A percentile compares a stretch with the other conserved stretches of the same genome.
Conservation (phyloP, 2,797 vertebrate genomes). For the Cercopithecus hamlyni region DNA sequence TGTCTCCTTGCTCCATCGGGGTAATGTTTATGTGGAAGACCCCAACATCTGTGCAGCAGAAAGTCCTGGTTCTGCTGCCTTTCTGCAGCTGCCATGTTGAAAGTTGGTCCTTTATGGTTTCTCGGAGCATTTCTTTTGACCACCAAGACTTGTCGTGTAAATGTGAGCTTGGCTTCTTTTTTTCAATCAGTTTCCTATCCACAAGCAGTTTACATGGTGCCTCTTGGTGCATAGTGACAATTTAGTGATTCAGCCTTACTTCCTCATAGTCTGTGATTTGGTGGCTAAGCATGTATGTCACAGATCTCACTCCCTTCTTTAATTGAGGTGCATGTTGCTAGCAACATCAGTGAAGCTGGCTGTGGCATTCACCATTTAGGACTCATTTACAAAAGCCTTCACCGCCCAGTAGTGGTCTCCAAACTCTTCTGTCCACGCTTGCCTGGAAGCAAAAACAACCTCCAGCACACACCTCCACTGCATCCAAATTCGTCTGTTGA, state of each 20-base stretch:
- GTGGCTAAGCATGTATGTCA: accelerated
- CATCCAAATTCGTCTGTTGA: accelerated
- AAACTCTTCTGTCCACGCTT: too few relatives aligned
- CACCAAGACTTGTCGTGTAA: background rate
- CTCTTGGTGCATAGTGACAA: background rate
- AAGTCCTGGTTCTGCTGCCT: background rate
- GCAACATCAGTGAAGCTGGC: background rate
- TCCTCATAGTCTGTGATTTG: accelerated
- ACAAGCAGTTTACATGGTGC: background rate
- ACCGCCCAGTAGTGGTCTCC: background rate
- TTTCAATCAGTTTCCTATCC: background rate
- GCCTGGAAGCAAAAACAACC: background rate
- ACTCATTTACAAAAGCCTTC: background rate
- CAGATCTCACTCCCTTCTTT: background rate
- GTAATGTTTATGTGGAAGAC: background rate
- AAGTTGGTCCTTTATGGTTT: background rate
- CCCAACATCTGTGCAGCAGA: accelerated
- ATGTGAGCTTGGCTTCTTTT: background rate
- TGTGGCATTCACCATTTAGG: accelerated
- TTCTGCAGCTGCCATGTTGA: background rate
- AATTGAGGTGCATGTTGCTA: background rate
- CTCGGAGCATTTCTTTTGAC: background rate
- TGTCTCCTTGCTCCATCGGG: background rate
- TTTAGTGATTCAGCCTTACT: background rate
- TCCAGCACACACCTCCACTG: background rate